A percentile compares a stretch with the other conserved stretches of the same genome.
phyloP scores from a whole-genome alignment of 2,888 invertebrate species.

The Cryptocheilus praepositus region DNA sequence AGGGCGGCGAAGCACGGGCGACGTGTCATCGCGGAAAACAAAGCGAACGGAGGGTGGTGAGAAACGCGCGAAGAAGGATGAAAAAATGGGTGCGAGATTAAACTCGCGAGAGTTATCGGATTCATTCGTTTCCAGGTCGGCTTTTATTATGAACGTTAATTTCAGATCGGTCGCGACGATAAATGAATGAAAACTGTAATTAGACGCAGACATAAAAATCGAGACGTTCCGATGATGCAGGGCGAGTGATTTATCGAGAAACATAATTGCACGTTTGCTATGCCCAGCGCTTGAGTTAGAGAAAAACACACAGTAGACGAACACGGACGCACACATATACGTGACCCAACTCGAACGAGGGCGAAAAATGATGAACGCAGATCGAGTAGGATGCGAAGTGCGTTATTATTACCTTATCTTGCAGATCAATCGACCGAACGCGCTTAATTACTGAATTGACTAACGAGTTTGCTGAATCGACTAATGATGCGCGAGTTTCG shows the following conservation, averaged over 20 bases:
- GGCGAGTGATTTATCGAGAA: constrained; percentile 41
- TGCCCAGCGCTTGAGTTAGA: neutral
- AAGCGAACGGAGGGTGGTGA: too few species aligned
- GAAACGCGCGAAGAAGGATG: neutral
- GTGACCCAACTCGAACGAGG: too few species aligned
- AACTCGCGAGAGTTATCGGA: too few species aligned
- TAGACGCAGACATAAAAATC: constrained; percentile 19
- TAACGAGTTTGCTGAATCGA: constrained; percentile 37
- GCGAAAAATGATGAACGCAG: neutral
- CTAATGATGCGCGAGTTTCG: constrained; percentile 23
- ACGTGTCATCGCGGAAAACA: neutral
- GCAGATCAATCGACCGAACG: constrained; percentile 38
- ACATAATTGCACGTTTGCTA: constrained; percentile 28
- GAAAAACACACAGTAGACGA: too few species aligned
- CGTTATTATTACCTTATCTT: constrained; percentile 35
- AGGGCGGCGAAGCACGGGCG: neutral
- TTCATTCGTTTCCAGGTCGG: too few species aligned
- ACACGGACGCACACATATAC: too few species aligned
- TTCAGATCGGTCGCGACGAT: neutral
- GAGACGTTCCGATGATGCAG: constrained; percentile 27
- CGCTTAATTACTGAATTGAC: constrained; percentile 44
- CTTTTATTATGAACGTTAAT: too few species aligned
- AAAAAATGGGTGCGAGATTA: too few species aligned
- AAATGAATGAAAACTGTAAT: constrained; percentile 34
- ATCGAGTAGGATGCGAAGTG: neutral